Conservation (phyloP, 2,888 invertebrate species). For the Ectemnius cavifrons region DNA sequence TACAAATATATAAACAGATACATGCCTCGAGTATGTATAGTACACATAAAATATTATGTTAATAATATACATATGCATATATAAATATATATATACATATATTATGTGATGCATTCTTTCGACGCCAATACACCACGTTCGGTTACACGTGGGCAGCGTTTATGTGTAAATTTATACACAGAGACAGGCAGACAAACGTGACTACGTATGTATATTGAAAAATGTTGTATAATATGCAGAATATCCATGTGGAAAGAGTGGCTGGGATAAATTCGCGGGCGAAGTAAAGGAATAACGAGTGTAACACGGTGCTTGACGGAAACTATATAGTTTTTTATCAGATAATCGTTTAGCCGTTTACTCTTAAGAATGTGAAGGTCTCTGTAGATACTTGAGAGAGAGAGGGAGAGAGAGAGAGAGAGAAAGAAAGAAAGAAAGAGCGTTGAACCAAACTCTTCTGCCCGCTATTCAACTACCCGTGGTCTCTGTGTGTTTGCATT, state of each 20-base stretch:
- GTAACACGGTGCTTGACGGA: constrained; percentile 5
- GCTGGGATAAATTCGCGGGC: constrained; percentile 24
- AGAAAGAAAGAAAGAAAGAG: neutral
- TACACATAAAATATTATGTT: neutral
- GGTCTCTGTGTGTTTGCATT: constrained; percentile 13
- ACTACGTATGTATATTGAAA: constrained; percentile 22
- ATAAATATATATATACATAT: constrained; percentile 32
- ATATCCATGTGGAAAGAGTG: constrained; percentile 28
- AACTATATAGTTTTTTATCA: constrained; percentile 35
- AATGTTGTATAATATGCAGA: constrained; percentile 38
- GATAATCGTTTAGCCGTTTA: constrained; percentile 23
- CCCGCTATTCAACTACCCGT: constrained; percentile 15
- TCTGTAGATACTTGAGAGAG: constrained; percentile 9
- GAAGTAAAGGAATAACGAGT: neutral
- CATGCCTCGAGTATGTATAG: neutral
- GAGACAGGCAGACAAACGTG: constrained; percentile 18
- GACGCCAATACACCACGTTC: constrained; percentile 23
- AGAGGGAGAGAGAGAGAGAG: too few species aligned
- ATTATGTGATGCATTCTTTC: constrained; percentile 54
- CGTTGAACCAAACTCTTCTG: constrained; percentile 13
- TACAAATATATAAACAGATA: constrained; percentile 1
- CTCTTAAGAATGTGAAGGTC: constrained; percentile 16
- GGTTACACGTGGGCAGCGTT: constrained; percentile 38
- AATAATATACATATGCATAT: constrained; percentile 14
- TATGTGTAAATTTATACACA: constrained; percentile 24